phyloP scores from a whole-genome alignment of 1,140 invertebrate species.

The Drosophila navojoa region DNA sequence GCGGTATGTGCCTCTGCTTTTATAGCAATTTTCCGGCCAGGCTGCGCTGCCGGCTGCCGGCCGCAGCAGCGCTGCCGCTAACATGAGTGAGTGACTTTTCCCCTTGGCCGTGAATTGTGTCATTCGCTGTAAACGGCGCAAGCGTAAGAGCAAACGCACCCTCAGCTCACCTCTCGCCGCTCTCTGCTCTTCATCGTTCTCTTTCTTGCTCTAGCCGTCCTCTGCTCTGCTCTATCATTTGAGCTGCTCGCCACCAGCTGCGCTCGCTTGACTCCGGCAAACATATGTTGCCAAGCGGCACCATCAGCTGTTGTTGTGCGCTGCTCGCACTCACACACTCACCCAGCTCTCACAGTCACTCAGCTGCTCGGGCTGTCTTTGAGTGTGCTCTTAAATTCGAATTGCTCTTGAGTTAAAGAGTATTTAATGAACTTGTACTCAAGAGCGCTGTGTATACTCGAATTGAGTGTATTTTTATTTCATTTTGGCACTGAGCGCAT shows the following conservation, averaged over 20 bases:
- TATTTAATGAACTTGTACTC: not conserved
- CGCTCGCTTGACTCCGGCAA: conserved; percentile 23
- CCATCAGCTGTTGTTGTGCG: conserved; percentile 35
- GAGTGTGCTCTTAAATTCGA: not conserved
- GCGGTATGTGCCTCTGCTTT: conserved; percentile 62
- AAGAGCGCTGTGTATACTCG: not conserved
- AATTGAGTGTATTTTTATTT: not conserved
- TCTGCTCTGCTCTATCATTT: not conserved
- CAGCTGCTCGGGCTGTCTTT: not conserved
- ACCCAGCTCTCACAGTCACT: not conserved
- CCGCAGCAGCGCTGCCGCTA: conserved; percentile 28
- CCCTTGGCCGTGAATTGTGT: conserved; percentile 72
- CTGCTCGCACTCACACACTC: conserved; percentile 3
- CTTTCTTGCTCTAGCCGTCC: not conserved
- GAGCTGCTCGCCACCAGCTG: conserved; percentile 9
- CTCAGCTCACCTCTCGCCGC: not conserved
- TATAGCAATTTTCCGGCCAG: conserved; percentile 68
- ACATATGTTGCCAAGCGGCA: conserved; percentile 46
- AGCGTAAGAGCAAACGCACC: conserved; percentile 1
- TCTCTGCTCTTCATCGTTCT: not conserved
- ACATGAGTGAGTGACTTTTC: conserved; percentile 64
- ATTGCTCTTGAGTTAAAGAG: conserved; percentile 23
- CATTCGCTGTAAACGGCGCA: conserved; percentile 1
- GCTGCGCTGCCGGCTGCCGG: conserved; percentile 52
- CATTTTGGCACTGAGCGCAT: not conserved